Conservation (phyloP, 2,797 vertebrate genomes). For the Urosaurus nigricauda region DNA sequence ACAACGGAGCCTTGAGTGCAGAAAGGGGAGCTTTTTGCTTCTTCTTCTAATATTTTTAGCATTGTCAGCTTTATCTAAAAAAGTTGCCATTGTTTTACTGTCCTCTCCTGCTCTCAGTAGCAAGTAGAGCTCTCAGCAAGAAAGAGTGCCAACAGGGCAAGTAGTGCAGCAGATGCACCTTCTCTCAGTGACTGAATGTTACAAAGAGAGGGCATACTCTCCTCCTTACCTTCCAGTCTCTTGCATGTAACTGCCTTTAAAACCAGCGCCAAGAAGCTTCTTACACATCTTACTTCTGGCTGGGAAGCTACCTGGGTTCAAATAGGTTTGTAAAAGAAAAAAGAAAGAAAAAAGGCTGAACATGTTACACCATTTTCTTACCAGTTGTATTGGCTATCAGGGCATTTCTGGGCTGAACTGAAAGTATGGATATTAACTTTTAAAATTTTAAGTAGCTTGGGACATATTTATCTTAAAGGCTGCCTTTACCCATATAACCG, state of each 20-base stretch:
- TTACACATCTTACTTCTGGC: too few species aligned
- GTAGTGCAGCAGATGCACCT: background rate
- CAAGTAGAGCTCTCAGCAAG: background rate
- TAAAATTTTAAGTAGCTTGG: too few species aligned
- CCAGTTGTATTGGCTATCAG: background rate
- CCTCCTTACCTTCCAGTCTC: background rate
- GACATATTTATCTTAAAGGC: background rate
- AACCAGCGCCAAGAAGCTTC: background rate
- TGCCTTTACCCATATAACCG: too few species aligned
- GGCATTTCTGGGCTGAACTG: background rate
- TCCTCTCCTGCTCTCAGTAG: background rate
- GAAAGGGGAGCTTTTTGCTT: background rate
- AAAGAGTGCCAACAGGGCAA: background rate
- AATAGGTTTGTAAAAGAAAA: too few species aligned
- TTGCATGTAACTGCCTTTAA: background rate
- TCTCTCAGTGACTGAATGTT: background rate
- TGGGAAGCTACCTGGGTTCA: background rate
- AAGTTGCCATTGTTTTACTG: background rate
- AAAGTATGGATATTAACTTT: background rate
- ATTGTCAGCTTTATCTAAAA: background rate
- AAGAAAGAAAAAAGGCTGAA: background rate
- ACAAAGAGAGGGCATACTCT: background rate
- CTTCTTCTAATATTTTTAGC: background rate
- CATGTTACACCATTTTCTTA: background rate
- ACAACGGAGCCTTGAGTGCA: background rate